Conservation (phyloP, 2,888 invertebrate species). For the Oxytorus armatus region DNA sequence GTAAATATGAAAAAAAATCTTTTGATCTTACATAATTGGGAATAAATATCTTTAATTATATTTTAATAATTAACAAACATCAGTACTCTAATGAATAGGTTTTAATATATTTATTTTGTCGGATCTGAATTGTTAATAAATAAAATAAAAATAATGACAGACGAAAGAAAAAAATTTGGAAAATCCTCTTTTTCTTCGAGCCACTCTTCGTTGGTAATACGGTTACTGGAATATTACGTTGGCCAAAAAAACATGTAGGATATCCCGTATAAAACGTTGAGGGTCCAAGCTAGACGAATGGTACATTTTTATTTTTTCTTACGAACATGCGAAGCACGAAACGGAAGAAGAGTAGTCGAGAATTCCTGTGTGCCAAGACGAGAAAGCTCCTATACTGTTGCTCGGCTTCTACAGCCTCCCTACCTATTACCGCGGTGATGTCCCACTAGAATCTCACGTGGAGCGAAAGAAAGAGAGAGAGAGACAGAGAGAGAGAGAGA, state of each 20-base stretch:
- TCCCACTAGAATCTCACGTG: constrained; percentile 17
- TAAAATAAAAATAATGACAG: too few relatives aligned
- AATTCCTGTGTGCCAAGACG: constrained; percentile 36
- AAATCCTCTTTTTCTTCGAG: too few relatives aligned
- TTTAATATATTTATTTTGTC: too few relatives aligned
- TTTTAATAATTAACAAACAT: too few relatives aligned
- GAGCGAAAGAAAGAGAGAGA: constrained; percentile 16
- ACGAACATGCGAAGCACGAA: constrained; percentile 51
- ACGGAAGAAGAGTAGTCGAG: constrained; percentile 39
- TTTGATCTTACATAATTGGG: too few relatives aligned
- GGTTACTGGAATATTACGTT: neutral
- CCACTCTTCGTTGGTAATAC: too few relatives aligned
- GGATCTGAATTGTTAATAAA: too few relatives aligned
- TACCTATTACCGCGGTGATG: constrained; percentile 34
- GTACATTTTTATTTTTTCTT: constrained; percentile 26
- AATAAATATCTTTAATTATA: too few relatives aligned
- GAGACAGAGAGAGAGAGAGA: constrained; percentile 18
- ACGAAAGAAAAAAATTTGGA: too few relatives aligned
- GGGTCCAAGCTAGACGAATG: constrained; percentile 14
- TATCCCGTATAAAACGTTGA: neutral
- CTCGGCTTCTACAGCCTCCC: constrained; percentile 19
- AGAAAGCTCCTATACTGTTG: constrained; percentile 23
- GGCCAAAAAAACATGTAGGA: neutral
- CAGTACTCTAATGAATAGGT: too few relatives aligned
- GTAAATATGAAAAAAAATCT: neutral